Percentiles rank a stretch among this genome's conserved stretches.
phyloP scores from a whole-genome alignment of 2,113 vertebrate genomes.

The Gambusia affinis region DNA sequence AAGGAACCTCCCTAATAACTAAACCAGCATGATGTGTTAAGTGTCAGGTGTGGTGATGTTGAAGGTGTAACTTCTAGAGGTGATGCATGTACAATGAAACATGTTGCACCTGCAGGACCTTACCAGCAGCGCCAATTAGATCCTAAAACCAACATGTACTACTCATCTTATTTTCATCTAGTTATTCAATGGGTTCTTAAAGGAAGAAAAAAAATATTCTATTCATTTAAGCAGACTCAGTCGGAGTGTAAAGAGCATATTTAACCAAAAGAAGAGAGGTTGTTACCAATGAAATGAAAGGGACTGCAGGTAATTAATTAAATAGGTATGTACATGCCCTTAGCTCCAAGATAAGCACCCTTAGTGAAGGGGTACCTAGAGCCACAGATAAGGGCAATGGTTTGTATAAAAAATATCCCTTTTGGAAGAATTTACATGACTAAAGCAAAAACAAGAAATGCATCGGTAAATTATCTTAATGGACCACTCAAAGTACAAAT shows the following conservation, averaged over 20 bases:
- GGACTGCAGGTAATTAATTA: slow-evolving; percentile 24
- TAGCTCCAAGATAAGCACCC: slow-evolving; percentile 46
- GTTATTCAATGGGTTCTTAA: background rate
- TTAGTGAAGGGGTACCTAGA: slow-evolving; percentile 28
- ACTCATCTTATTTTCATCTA: background rate
- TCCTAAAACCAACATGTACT: slow-evolving; percentile 8
- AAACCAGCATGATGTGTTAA: slow-evolving; percentile 38
- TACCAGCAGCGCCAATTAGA: background rate
- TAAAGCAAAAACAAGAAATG: slow-evolving; percentile 20
- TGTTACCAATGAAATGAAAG: slow-evolving; percentile 40
- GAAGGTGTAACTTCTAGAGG: slow-evolving; percentile 13
- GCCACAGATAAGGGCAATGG: slow-evolving; percentile 1
- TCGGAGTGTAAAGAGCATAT: background rate
- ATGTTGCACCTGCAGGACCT: slow-evolving; percentile 6
- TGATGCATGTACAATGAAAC: slow-evolving; percentile 15
- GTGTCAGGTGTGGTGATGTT: slow-evolving; percentile 18
- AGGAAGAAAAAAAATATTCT: background rate
- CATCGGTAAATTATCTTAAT: slow-evolving; percentile 41
- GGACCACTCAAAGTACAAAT: slow-evolving; percentile 40
- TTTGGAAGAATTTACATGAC: slow-evolving; percentile 37
- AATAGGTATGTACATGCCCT: slow-evolving; percentile 23
- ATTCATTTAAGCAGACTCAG: background rate
- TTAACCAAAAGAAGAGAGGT: slow-evolving; percentile 27
- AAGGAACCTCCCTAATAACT: slow-evolving; percentile 47
- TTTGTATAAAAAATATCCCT: slow-evolving; percentile 24